Evolutionary conservation across 2,888 invertebrate genomes (phyloP).

Genomic region (Diaprepes abbreviatus): DNA sequence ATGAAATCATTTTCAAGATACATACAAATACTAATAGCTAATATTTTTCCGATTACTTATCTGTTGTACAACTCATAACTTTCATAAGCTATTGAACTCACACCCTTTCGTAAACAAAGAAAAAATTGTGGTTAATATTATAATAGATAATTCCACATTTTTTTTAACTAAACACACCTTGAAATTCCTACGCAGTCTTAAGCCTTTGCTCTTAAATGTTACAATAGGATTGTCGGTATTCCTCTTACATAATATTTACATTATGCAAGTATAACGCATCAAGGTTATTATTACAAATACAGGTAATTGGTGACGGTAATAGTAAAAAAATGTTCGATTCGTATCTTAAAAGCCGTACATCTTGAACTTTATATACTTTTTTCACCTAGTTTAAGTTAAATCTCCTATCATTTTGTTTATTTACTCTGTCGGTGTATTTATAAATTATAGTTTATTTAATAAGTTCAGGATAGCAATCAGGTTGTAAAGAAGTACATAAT

Average conservation of each 20-base stretch:
- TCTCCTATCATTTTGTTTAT: neutral
- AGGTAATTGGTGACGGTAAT: conserved; percentile 19
- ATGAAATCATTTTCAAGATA: too few species aligned
- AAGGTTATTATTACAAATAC: conserved; percentile 32
- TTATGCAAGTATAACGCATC: conserved; percentile 40
- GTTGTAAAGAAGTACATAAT: too few species aligned
- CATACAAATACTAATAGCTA: too few species aligned
- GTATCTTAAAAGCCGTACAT: conserved; percentile 1
- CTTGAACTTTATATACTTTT: conserved; percentile 12
- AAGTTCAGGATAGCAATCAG: too few species aligned
- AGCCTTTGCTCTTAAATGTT: conserved; percentile 29
- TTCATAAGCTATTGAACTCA: conserved; percentile 1
- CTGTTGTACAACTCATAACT: neutral
- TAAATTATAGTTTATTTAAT: too few species aligned
- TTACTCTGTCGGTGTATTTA: too few species aligned
- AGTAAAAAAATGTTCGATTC: conserved; percentile 20
- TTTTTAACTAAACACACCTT: conserved; percentile 26
- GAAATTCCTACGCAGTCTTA: conserved; percentile 10
- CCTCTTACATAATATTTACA: conserved; percentile 32
- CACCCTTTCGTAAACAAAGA: neutral
- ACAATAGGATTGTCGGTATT: conserved; percentile 25
- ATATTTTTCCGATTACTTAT: too few species aligned
- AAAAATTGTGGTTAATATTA: neutral
- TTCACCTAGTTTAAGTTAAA: neutral
- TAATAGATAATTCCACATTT: conserved; percentile 1